phyloP scores from a whole-genome alignment of 2,888 invertebrate species.

The Baccha elongata region DNA sequence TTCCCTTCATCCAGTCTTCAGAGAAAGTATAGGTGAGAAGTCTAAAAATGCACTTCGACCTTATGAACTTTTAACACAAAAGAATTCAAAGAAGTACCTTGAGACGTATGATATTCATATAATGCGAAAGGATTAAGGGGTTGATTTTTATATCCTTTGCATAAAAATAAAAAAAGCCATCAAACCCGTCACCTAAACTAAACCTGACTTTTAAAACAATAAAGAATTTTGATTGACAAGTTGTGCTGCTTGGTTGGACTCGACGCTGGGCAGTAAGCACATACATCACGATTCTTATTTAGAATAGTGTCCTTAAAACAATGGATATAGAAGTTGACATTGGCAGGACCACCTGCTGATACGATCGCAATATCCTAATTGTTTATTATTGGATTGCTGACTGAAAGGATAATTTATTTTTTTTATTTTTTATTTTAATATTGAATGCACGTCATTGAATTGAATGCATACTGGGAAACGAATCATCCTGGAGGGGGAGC shows the following conservation, averaged over 20 bases:
- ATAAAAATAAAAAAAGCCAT: conserved; percentile 7
- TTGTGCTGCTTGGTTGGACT: conserved; percentile 8
- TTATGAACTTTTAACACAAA: conserved; percentile 37
- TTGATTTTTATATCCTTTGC: not conserved
- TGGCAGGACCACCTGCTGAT: conserved; percentile 60
- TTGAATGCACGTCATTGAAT: conserved; percentile 47
- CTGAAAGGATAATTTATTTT: conserved; percentile 34
- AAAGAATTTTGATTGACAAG: conserved; percentile 39
- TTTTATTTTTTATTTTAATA: conserved; percentile 33
- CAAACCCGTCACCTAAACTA: conserved; percentile 39
- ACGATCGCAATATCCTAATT: conserved; percentile 52
- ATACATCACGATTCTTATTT: conserved; percentile 5
- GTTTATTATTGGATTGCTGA: conserved; percentile 43
- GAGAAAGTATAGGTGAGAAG: conserved; percentile 24
- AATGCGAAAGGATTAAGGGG: not conserved
- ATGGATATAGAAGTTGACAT: conserved; percentile 28
- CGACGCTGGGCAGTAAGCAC: conserved; percentile 31
- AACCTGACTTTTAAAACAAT: conserved; percentile 60
- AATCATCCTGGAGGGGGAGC: conserved; percentile 36
- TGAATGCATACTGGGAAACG: conserved; percentile 35
- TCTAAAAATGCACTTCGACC: conserved; percentile 55
- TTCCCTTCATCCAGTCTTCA: not conserved
- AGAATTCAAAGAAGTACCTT: conserved; percentile 24
- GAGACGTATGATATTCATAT: conserved; percentile 40
- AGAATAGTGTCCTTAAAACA: conserved; percentile 51